Evolutionary conservation across 2,888 invertebrate genomes (phyloP), one percentile per base, ranked within the genome.

Genomic region (Stratiomys singularior): DNA sequence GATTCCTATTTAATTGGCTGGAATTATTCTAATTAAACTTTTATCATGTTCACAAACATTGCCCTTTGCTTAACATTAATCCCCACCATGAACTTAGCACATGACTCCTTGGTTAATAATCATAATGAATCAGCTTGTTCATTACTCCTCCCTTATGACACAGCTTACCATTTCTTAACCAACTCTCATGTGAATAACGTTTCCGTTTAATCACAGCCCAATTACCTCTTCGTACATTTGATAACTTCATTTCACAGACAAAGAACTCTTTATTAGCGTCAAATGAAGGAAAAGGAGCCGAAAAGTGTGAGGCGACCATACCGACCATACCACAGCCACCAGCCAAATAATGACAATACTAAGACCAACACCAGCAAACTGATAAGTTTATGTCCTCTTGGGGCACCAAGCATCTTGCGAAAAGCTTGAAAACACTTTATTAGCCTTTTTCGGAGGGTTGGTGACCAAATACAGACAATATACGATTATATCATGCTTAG

Each of bases 341-440:
- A 52, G 52, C 52, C 52, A 52, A 52, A 52, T 52, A 60, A 60
- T 60, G 21, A 30, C 18, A 9, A 37, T 18, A 18, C 28, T 11
- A 15, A 66, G 66, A 66, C 27, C 18, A 52, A 11, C 37, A 37
- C 30, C 7, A 60, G 58, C 1, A 58, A 44, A 58, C 27, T 58
- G 74, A 74, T 58, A 74, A 74, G 37, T 9, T 74, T 30, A n/a
- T n/a, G 60, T 25, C 15, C 44, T 58, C 44, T 18, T 37, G 58
- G 74, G 74, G 28, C 9, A 37, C 44, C 21, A 37, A 74, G 60
- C 74, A 74, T 58, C 60, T 74, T 74, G 58, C 44, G 21, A 44
- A 18, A 30, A 72, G 72, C 74, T 74, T 74, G 9, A 23, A 27
- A 69, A 58, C 37, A 74, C 58, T 44, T 44, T 37, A 37, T 58